Evolutionary conservation across 2,888 invertebrate species (phyloP).

Genomic region (Andrena chrysosceles): DNA sequence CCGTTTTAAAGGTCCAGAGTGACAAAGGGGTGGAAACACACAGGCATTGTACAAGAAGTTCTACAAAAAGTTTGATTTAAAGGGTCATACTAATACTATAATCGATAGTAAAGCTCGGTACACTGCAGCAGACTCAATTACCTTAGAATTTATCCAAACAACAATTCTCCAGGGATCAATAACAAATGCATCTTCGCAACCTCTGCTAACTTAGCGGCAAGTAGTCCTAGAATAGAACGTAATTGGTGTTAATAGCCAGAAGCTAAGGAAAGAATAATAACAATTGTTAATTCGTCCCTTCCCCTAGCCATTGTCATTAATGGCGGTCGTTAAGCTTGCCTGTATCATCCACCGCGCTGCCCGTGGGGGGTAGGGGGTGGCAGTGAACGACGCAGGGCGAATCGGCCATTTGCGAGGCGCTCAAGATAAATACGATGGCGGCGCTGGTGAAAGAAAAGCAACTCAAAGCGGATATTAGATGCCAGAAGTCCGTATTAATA

Average conservation of each 20-base stretch:
- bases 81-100: background rate
- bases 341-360: slow-evolving; percentile 16
- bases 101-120: background rate
- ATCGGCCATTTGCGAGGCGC: slow-evolving; percentile 46
- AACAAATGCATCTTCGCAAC: background rate
- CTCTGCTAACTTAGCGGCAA: slow-evolving; percentile 1
- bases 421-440: slow-evolving; percentile 58
- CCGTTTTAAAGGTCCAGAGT: background rate
- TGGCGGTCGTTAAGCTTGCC: slow-evolving; percentile 35
- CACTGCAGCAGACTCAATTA: background rate
- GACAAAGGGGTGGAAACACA: background rate
- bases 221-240: background rate
- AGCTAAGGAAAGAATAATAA: slow-evolving; percentile 22
- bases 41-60: background rate
- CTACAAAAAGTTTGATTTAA: background rate
- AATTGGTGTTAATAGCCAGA: background rate
- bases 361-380: background rate
- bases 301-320: slow-evolving; percentile 11
- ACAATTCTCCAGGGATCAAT: slow-evolving; percentile 15
- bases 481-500: slow-evolving; percentile 66
- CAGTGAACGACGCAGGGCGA: background rate
- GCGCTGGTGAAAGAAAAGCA: slow-evolving; percentile 24
- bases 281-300: slow-evolving; percentile 7
- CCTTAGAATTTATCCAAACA: slow-evolving; percentile 6
- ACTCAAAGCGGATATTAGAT: slow-evolving; percentile 56